Evolutionary conservation across 2,113 vertebrate genomes (phyloP).

Genomic region (Cheilinus undulatus): DNA sequence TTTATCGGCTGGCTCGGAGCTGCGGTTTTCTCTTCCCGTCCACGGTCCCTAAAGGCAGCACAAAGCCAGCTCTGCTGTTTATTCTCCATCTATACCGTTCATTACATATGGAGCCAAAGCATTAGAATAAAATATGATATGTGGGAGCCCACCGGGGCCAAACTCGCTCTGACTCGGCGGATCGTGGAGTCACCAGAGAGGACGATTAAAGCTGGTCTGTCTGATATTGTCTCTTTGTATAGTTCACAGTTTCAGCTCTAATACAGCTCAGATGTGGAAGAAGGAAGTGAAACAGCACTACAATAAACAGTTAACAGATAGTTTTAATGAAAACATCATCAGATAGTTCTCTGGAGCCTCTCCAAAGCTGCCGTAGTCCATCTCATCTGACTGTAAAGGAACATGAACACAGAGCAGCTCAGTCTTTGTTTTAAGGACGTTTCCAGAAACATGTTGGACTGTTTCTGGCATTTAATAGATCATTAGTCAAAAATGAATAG

Average conservation of each 20-base stretch:
- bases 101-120: conserved; percentile 46
- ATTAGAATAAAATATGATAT: conserved; percentile 34
- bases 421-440: too few species aligned
- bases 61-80: conserved; percentile 58
- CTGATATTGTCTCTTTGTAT: not conserved
- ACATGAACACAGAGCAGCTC: too few species aligned
- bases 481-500: too few species aligned
- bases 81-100: conserved; percentile 51
- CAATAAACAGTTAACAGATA: too few species aligned
- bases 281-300: too few species aligned
- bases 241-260: not conserved
- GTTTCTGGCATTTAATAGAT: too few species aligned
- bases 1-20: conserved; percentile 54
- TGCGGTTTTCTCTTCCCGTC: conserved; percentile 45
- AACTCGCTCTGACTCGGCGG: not conserved
- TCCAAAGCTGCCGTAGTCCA: not conserved
- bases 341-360: not conserved
- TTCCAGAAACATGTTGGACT: too few species aligned
- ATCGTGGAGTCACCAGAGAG: not conserved
- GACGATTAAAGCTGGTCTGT: not conserved
- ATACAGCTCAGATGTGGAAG: not conserved
- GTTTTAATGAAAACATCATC: not conserved
- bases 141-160: not conserved
- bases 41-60: conserved; percentile 26
- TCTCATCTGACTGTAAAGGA: too few species aligned